Evolutionary conservation across 2,113 vertebrate species (phyloP).

Genomic region (Recurvirostra avosetta): DNA sequence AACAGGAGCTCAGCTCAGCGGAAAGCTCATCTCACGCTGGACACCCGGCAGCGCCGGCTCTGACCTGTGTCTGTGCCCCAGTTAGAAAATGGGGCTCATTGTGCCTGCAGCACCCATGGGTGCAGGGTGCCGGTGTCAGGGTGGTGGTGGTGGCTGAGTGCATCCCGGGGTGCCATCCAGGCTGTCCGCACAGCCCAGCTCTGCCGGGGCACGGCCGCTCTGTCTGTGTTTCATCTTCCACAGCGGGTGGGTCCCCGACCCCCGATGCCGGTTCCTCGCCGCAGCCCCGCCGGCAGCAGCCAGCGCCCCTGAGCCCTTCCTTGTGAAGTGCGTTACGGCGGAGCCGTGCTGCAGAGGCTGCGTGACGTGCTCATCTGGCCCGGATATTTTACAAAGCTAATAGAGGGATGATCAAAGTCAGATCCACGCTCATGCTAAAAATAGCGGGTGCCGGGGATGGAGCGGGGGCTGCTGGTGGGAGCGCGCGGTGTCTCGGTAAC

Average conservation of each 20-base stretch:
- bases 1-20: not conserved
- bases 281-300: rapidly evolving
- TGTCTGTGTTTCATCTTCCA: too few relatives aligned
- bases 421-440: not conserved
- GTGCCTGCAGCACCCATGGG: not conserved
- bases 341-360: not conserved
- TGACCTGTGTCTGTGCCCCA: rapidly evolving
- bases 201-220: too few relatives aligned
- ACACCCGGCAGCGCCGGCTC: not conserved
- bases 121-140: not conserved
- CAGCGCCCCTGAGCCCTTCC: not conserved
- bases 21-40: rapidly evolving
- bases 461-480: not conserved
- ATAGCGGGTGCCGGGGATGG: not conserved
- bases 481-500: not conserved
- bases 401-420: not conserved
- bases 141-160: not conserved
- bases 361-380: not conserved
- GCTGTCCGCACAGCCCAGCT: rapidly evolving
- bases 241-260: rapidly evolving
- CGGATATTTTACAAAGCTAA: not conserved
- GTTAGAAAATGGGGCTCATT: rapidly evolving
- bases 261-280: rapidly evolving
- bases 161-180: not conserved
- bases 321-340: rapidly evolving